Evolutionary conservation across 2,113 vertebrate species (phyloP), one percentile per base, ranked within the genome.

Genomic region (Etheostoma cragini): DNA sequence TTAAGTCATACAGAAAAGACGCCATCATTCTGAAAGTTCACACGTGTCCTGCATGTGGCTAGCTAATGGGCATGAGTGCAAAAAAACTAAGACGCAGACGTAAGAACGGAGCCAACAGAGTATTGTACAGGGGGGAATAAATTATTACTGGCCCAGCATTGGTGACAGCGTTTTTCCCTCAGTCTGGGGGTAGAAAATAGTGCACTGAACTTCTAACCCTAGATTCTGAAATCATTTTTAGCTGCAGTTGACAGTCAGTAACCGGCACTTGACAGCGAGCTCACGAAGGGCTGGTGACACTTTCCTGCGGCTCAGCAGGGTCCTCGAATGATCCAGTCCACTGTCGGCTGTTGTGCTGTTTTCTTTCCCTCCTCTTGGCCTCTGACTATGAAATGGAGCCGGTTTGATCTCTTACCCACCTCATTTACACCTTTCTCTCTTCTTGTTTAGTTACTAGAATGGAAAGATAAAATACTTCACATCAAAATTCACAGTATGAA

Each of bases 341-440:
- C 87, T 92, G 92, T 96, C 95, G 96, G 95, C 94, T 95, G 89
- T 96, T 95, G 96, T 94, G 89, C 92, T 96, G 93, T 95, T 96
- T 95, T 90, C 93, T 95, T 95, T 93, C 94, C 94, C 90, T 95
- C 92, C 94, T 94, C 94, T 95, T 94, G 95, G 94, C 94, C 94
- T 95, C 94, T 74, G 69, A 24, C 35, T 22, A 10, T 26, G 74
- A 49, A 83, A 76, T 8, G 10, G 19, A 72, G 7, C 35, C 16
- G 75, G 87, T 81, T 81, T 79, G 69, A 85, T 86, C 80, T 81
- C 65, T 56, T 65, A 62, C 60, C 70, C 45, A 70, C 67, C 76
- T 90, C 62, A 69, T 87, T 91, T 87, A 64, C 77, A 78, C 67
- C 26, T 60, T 69, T 75, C 42, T 30, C 13, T 75, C 47, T 21